Evolutionary conservation across 2,113 vertebrate species (phyloP).

Genomic region (Stigmatopora argus): DNA sequence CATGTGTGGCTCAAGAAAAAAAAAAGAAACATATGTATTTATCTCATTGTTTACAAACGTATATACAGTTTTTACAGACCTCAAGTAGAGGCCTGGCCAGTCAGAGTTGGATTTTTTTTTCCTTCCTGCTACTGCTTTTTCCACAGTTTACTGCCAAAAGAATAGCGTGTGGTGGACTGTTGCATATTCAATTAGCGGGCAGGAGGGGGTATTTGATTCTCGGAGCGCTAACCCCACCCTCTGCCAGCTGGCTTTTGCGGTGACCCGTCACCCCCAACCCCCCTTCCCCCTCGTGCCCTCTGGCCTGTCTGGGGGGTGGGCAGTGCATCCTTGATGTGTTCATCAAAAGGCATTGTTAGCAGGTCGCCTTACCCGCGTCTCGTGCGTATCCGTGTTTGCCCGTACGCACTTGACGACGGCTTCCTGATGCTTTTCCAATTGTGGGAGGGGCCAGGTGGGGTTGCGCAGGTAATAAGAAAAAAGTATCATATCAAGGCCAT

Average conservation of each 20-base stretch:
- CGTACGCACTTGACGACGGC: slow-evolving; percentile 52
- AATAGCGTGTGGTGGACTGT: slow-evolving; percentile 45
- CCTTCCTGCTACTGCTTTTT: slow-evolving; percentile 59
- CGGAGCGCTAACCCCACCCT: slow-evolving; percentile 24
- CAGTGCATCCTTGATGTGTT: slow-evolving; percentile 57
- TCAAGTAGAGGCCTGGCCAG: slow-evolving; percentile 85
- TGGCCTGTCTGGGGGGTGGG: slow-evolving; percentile 56
- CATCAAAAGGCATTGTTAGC: slow-evolving; percentile 65
- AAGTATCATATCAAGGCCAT: slow-evolving; percentile 12
- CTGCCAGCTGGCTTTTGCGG: slow-evolving; percentile 65
- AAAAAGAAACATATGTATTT: slow-evolving; percentile 90
- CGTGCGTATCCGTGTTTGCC: slow-evolving; percentile 48
- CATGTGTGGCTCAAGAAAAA: slow-evolving; percentile 85
- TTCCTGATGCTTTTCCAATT: slow-evolving; percentile 19
- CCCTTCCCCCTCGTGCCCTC: slow-evolving; percentile 55
- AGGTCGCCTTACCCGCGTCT: slow-evolving; percentile 45
- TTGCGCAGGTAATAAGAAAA: neutral
- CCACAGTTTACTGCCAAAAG: slow-evolving; percentile 73
- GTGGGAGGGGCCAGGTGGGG: neutral
- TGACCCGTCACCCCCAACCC: slow-evolving; percentile 57
- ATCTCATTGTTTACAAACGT: slow-evolving; percentile 99
- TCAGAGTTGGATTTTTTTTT: slow-evolving; percentile 68
- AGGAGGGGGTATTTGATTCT: slow-evolving; percentile 35
- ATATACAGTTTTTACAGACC: slow-evolving; percentile 94
- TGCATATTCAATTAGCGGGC: slow-evolving; percentile 55